phyloP scores from a whole-genome alignment of 2,888 invertebrate genomes.

The Hirtodrosophila trivittata region DNA sequence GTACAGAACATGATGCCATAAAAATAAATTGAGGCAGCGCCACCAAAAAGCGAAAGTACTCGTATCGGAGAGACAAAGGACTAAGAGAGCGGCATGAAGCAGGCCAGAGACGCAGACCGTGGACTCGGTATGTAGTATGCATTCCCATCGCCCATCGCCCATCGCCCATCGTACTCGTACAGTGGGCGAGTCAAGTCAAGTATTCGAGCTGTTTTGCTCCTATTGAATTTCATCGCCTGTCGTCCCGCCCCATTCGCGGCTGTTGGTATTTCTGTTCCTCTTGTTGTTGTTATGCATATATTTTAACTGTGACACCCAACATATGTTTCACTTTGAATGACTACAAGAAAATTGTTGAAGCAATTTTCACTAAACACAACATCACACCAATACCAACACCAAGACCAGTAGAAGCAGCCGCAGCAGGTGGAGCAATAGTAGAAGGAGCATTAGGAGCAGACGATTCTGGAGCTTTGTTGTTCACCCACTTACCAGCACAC shows the following conservation, averaged over 20 bases:
- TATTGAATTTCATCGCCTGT: constrained; percentile 41
- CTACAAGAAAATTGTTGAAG: constrained; percentile 66
- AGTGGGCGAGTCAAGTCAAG: constrained; percentile 17
- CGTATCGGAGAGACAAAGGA: constrained; percentile 18
- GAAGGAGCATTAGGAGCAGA: background rate
- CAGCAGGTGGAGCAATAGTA: constrained; percentile 1
- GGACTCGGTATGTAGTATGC: no score
- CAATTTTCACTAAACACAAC: constrained; percentile 74
- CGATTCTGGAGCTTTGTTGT: background rate
- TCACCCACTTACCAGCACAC: background rate
- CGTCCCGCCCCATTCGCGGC: constrained; percentile 1
- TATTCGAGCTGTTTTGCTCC: constrained; percentile 42
- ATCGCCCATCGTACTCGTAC: background rate
- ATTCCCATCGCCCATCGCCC: background rate
- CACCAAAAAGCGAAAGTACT: constrained; percentile 40
- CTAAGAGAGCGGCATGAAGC: constrained; percentile 20
- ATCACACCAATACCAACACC: constrained; percentile 22
- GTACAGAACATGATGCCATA: constrained; percentile 68
- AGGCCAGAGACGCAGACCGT: background rate
- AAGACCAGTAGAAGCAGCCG: constrained; percentile 1
- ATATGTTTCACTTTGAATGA: constrained; percentile 75
- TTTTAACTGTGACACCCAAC: constrained; percentile 72
- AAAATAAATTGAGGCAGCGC: constrained; percentile 71
- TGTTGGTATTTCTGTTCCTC: background rate
- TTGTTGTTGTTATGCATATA: constrained; percentile 34